Conservation (phyloP, 1,140 invertebrate species). For the Lepidostoma basale region DNA sequence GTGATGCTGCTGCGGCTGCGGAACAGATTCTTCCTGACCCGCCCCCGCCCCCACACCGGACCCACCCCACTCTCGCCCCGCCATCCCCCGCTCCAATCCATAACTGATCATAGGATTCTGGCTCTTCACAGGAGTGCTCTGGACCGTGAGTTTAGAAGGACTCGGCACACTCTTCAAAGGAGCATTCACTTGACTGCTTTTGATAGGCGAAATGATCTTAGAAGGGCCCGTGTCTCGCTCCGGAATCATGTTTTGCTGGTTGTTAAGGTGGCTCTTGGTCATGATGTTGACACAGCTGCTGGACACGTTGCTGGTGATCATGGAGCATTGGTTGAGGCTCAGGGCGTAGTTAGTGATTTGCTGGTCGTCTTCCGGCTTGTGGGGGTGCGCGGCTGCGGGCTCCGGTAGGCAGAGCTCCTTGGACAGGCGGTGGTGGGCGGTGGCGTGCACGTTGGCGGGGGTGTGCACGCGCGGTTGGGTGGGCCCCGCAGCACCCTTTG, state of each 20-base stretch:
- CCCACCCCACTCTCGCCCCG: slow-evolving; percentile 13
- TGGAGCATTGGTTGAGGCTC: slow-evolving; percentile 29
- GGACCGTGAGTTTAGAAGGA: slow-evolving; percentile 58
- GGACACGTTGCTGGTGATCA: slow-evolving; percentile 49
- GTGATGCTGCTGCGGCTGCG: slow-evolving; percentile 42
- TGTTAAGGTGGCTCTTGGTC: slow-evolving; percentile 50
- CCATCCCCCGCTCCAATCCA: slow-evolving; percentile 53
- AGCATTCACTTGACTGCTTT: slow-evolving; percentile 48
- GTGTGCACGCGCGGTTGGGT: slow-evolving; percentile 52
- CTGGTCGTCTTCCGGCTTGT: slow-evolving; percentile 24
- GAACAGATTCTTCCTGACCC: slow-evolving; percentile 25
- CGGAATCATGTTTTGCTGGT: slow-evolving; percentile 62
- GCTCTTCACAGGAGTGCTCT: slow-evolving; percentile 63
- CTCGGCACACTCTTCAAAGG: slow-evolving; percentile 56
- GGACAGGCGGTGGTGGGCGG: slow-evolving; percentile 49
- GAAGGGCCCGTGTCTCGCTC: slow-evolving; percentile 64
- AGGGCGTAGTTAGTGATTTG: slow-evolving; percentile 41
- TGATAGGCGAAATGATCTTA: slow-evolving; percentile 54
- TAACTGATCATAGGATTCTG: slow-evolving; percentile 67
- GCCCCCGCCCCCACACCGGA: slow-evolving; percentile 33
- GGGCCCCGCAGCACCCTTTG: slow-evolving; percentile 46
- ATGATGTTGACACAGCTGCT: slow-evolving; percentile 50
- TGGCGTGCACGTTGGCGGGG: slow-evolving; percentile 53
- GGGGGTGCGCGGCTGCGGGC: slow-evolving; percentile 36
- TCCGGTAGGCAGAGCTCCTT: slow-evolving; percentile 44